phyloP scores from a whole-genome alignment of 2,113 vertebrate genomes.

The Bagarius yarrelli region DNA sequence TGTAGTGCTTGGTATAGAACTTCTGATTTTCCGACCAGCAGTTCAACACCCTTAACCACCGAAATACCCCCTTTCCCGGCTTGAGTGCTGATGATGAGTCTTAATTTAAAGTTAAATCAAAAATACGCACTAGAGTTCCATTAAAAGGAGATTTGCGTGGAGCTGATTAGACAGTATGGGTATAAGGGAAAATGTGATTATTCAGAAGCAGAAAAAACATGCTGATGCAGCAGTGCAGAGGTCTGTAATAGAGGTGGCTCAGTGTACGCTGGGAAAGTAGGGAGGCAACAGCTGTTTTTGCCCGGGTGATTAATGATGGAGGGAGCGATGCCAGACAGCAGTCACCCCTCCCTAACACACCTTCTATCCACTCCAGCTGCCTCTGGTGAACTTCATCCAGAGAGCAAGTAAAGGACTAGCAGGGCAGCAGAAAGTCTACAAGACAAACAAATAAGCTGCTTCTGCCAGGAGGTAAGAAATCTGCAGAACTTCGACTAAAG shows the following conservation, averaged over 20 bases:
- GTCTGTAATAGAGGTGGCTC: constrained; percentile 30
- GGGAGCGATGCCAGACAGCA: constrained; percentile 45
- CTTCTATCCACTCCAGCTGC: constrained; percentile 17
- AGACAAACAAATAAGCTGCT: not conserved
- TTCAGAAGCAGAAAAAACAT: constrained; percentile 19
- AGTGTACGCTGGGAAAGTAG: constrained; percentile 33
- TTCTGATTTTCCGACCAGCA: no score
- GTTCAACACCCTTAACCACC: no score
- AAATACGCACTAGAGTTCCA: not conserved
- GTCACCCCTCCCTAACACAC: constrained; percentile 35
- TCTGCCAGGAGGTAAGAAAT: not conserved
- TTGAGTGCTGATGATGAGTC: not conserved
- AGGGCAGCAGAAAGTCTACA: not conserved
- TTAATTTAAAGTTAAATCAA: constrained; percentile 6
- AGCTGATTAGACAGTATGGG: constrained; percentile 11
- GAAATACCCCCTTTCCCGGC: not conserved
- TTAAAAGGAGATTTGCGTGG: not conserved
- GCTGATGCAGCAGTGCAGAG: constrained; percentile 40
- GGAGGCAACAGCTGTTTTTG: constrained; percentile 58
- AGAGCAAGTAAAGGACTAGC: not conserved
- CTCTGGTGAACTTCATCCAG: constrained; percentile 12
- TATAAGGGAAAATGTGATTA: constrained; percentile 1
- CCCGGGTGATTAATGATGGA: constrained; percentile 58
- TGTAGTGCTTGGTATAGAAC: no score
- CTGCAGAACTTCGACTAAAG: not conserved